Evolutionary conservation across 1,140 invertebrate genomes (phyloP), one percentile per base, ranked within the genome.

Genomic region (Drosophila nasuta): DNA sequence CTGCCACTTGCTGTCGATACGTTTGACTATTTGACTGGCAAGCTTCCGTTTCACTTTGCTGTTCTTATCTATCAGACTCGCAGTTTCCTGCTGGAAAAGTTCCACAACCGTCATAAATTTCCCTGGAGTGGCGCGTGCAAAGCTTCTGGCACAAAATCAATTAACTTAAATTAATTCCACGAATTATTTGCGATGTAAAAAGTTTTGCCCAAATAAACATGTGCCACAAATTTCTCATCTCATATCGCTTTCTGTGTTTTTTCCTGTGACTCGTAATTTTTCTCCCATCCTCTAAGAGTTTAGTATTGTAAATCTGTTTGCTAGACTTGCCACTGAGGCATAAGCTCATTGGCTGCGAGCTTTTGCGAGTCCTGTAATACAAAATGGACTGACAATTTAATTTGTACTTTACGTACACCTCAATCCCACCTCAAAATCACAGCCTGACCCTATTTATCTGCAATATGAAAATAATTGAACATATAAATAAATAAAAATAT

Each of bases 81-180:
- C 41, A 38, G 49, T 1, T 57, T 69, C 56, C 66, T 63, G 57
- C 57, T 56, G 66, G 45, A 66, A 77, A 67, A 69, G 62, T 62
- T 75, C 60, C 52, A 62, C n/a, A 6, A 49, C 41, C 3, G 8
- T 43, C 35, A 75, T 69, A 57, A 59, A 62, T 69, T 69, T 69
- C 71, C 49, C 62, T 69, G 69, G 49, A n/a, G 13, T 11, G 15
- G 79, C 72, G 88, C 76, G 76, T 74, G 72, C 49, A 69, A 66
- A 76, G 82, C 71, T 72, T 35, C 60, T 69, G 67, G 76, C 73
- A 71, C 43, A 79, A 85, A 87, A 80, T 88, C 83, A 87, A 87
- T 89, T 87, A 87, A 82, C 80, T 87, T 80, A 80, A 87, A 88
- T 88, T 88, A 88, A 83, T 78, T 87, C 77, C 59, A 72, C 66